Evolutionary conservation across 30 jellyfish, hydroid and myxozoan species (phyloP).

Genomic region (Aurelia sp.): DNA sequence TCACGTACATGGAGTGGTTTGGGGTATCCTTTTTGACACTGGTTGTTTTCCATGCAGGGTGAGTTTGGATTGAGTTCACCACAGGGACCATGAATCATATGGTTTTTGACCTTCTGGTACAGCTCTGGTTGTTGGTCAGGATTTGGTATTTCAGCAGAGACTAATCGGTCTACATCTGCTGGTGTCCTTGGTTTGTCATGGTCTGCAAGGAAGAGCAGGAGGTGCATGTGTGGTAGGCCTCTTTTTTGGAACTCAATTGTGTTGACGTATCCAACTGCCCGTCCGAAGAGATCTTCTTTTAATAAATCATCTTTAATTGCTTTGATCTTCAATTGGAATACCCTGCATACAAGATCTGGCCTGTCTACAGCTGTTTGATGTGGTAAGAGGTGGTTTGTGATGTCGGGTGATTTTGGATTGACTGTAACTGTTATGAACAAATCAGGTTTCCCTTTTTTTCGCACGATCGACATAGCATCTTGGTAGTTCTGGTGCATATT

Average conservation of each 20-base stretch:
- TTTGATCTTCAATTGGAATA: conserved; percentile 27
- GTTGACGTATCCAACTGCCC: conserved; percentile 29
- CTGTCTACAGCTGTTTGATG: not conserved
- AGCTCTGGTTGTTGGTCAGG: not conserved
- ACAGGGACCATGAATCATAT: not conserved
- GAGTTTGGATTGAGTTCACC: not conserved
- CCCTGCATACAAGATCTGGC: conserved; percentile 54
- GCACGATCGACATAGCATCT: conserved; percentile 51
- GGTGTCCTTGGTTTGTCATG: conserved; percentile 1
- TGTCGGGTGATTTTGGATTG: not conserved
- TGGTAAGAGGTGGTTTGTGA: not conserved
- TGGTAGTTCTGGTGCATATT: conserved; percentile 38
- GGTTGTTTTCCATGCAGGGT: too few species aligned
- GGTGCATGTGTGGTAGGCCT: conserved; percentile 21
- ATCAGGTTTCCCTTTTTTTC: not conserved
- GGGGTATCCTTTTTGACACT: not conserved
- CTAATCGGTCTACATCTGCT: not conserved
- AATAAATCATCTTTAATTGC: conserved; percentile 17
- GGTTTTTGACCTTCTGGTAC: not conserved
- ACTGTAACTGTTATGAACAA: not conserved
- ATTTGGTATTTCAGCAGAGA: conserved; percentile 14
- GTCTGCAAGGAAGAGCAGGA: not conserved
- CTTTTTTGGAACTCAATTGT: conserved; percentile 65
- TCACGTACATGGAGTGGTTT: not conserved
- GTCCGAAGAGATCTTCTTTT: conserved; percentile 31